Percentiles rank a stretch among this genome's conserved stretches.
phyloP scores from a whole-genome alignment of 2,113 vertebrate genomes.

The Hippocampus barbouri region DNA sequence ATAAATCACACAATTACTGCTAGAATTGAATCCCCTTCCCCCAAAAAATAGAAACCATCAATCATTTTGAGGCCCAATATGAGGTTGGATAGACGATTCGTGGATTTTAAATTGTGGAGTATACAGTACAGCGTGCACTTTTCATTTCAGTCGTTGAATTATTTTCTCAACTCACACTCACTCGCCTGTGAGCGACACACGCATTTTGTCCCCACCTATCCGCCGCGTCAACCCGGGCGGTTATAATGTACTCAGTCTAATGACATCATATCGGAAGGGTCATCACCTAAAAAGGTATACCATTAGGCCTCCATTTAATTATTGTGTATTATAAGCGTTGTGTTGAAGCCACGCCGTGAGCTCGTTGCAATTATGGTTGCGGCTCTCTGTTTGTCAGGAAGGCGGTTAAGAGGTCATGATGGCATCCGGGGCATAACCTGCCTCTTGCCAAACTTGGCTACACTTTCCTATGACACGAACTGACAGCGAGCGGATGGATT shows the following conservation, averaged over 20 bases:
- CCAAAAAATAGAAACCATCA: background rate
- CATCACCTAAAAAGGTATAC: background rate
- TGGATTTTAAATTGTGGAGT: background rate
- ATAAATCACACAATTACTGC: background rate
- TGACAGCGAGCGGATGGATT: background rate
- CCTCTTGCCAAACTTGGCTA: background rate
- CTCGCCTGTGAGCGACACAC: background rate
- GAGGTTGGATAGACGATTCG: background rate
- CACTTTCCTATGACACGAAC: background rate
- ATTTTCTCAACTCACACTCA: background rate
- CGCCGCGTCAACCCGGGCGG: background rate
- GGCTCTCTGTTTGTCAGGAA: background rate
- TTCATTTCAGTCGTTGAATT: background rate
- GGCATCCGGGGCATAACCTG: background rate
- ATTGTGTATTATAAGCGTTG: background rate
- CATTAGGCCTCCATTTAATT: background rate
- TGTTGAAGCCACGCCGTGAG: background rate
- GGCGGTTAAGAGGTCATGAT: background rate
- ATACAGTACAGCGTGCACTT: background rate
- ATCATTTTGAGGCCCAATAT: too few species aligned
- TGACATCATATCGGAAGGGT: background rate
- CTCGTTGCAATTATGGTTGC: background rate
- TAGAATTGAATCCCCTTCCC: background rate
- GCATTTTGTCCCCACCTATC: background rate
- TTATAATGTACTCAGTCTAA: background rate